Base-by-base conservation (phyloP, 2,888 invertebrate species). In the Morinoia aosen region DNA sequence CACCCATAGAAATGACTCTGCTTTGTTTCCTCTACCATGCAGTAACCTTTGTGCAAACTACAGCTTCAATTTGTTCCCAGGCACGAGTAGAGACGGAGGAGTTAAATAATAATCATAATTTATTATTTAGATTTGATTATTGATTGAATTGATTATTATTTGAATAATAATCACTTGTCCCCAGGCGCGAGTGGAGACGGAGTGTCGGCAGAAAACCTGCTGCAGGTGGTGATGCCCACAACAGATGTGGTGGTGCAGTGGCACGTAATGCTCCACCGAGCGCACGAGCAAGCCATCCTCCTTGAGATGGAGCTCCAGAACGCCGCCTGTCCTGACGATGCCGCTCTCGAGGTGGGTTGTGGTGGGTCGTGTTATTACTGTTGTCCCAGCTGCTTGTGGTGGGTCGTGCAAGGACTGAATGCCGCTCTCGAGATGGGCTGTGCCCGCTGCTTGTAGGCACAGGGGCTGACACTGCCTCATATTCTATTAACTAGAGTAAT, bases 281-380 rank as follows among this genome's bases (percentile, higher is more conserved):
- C 93, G 12, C 93, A 93, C 57, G 48, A 93, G 19, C 93, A 93
- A 0, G 48, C 93, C 25, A 93, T 93, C 10, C 40, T 93, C 10
- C 57, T 93, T 2, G 93, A 93, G 93, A 56, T 48, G 93, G 48
- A 93, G 58, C 57, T 93, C 8, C 93, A 57, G 93, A 57, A 93
- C 93, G 19, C 93, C 57, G 8, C 40, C 12, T 93, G 48, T 10
- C 93, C 25, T 4, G 58, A 93, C n/a, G 93, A 76, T 76, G 76
- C 19, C 25, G 76, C 16, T 7, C 76, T 76, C 8, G 2, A 33
- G 76, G 76, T 76, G 19, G 33, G 76, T 76, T 76, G 25, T 76
- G 76, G 33, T 76, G 33, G 19, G 8, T 33, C 10, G 33, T 76
- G 0, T 3, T 3, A 33, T 58, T 58, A 58, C 11, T 14, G 11